Base-by-base conservation (phyloP, 2,888 invertebrate genomes). In the Vanessa cardui region DNA sequence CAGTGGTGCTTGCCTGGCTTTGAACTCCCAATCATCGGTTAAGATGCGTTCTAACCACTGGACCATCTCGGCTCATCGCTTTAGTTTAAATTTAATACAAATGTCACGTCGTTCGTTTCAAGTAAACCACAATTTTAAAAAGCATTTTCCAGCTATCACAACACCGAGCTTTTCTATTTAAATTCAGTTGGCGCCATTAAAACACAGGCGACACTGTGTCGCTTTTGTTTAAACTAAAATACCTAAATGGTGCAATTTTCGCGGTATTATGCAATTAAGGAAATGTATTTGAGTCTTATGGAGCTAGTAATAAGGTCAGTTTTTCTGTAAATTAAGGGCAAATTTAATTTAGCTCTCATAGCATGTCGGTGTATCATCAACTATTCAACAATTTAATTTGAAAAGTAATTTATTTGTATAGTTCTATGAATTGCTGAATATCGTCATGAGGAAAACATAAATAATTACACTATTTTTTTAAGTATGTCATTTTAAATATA, bases 241-340 rank as follows among this genome's bases (percentile, higher is more conserved):
- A 20, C 46, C 62, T 58, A 54, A 62, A 69, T 70, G 62, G 62
- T 68, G 67, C 66, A 68, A 67, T 58, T 54, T 62, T 58, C 62
- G 62, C 64, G 49, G 58, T 69, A 61, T 67, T 64, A 66, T 63
- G 62, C 54, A 71, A 71, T 72, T 62, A 52, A 56, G 56, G 54
- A 69, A 50, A 56, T 56, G 47, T 62, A 52, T 66, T 68, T 67
- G 52, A 58, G 56, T 65, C 72, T 68, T 72, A 47, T 18, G 44
- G 8, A 21, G 8, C 58, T 54, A 65, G 64, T 68, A 66, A 71
- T 73, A 73, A 72, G 71, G 76, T 66, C 61, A 64, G 67, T 73
- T 74, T 71, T 70, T 54, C 60, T 63, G 12, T 49, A 31, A 58
- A 60, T 16, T 18, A 39, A n/a, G 16, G 39, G 58, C 47, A 59